These are phyloP conservation scores for Haliclystus octoradiatus DNA, from an alignment of 30 jellyfish, hydroid and myxozoan species.

Conservation along the genomic window DNA sequence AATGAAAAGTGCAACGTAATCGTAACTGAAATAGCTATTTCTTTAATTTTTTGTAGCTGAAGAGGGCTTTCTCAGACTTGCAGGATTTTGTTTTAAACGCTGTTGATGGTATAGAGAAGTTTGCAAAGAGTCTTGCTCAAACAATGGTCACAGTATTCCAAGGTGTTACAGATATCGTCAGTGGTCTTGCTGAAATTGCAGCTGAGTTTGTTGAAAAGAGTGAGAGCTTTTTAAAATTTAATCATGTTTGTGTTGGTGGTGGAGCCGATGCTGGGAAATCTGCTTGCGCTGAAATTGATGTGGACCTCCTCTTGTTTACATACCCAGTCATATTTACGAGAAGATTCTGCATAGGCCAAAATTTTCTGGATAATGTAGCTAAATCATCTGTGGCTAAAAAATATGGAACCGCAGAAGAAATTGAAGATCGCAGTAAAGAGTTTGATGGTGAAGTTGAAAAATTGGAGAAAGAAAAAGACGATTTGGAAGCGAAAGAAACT, in stretches of 20 bases:
- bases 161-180: neutral
- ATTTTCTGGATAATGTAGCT: too few species aligned
- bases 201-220: neutral
- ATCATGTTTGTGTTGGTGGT: neutral
- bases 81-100: neutral
- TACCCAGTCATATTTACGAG: neutral
- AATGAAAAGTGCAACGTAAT: too few species aligned
- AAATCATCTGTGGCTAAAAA: too few species aligned
- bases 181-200: conserved; percentile 4
- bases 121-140: neutral
- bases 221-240: neutral
- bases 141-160: neutral
- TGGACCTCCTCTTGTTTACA: neutral
- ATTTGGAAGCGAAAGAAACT: too few species aligned
- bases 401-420: too few species aligned
- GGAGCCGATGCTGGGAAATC: neutral
- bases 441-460: too few species aligned
- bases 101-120: neutral
- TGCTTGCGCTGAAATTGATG: conserved; percentile 4
- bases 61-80: neutral
- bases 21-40: too few species aligned
- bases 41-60: too few species aligned
- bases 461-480: too few species aligned
- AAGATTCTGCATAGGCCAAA: too few species aligned
- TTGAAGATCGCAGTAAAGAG: too few species aligned